Conservation (phyloP, 2,888 invertebrate genomes). For the Caenorhabditis auriculariae region DNA sequence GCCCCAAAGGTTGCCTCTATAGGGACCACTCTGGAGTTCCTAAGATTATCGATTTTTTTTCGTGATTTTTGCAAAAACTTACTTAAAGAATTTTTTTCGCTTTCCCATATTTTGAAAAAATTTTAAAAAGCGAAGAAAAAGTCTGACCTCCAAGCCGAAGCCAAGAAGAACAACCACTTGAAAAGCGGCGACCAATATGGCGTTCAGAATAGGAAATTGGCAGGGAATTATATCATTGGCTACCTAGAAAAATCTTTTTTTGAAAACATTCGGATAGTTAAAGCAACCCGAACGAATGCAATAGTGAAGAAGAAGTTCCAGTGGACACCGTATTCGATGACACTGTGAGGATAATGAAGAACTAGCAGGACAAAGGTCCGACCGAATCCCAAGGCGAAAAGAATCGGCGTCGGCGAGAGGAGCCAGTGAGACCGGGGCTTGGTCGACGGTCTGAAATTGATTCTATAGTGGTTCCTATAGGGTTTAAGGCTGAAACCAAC, state of each 20-base stretch:
- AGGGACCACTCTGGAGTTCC: too few species aligned
- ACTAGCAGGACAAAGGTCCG: slow-evolving; percentile 66
- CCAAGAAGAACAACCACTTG: slow-evolving; percentile 8
- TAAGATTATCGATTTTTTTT: too few species aligned
- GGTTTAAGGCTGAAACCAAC: too few species aligned
- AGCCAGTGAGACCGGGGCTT: slow-evolving; percentile 21
- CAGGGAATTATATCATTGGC: slow-evolving; percentile 23
- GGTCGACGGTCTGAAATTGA: too few species aligned
- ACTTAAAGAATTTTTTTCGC: too few species aligned
- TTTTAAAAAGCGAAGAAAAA: too few species aligned
- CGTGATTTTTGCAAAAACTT: too few species aligned
- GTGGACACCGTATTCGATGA: slow-evolving; percentile 91
- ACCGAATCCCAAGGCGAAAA: slow-evolving; percentile 66
- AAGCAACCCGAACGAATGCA: slow-evolving; percentile 71
- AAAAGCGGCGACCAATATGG: slow-evolving; percentile 25
- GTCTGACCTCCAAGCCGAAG: too few species aligned
- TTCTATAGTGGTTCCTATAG: too few species aligned
- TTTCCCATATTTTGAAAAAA: too few species aligned
- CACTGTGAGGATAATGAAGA: slow-evolving; percentile 81
- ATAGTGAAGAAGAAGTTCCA: slow-evolving; percentile 98
- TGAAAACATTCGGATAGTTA: background rate
- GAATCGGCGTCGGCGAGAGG: slow-evolving; percentile 53
- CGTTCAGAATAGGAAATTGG: slow-evolving; percentile 19
- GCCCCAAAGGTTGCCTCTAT: too few species aligned
- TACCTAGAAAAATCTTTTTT: too few species aligned